Base-by-base conservation (phyloP, 2,888 invertebrate genomes). In the Belgica antarctica region DNA sequence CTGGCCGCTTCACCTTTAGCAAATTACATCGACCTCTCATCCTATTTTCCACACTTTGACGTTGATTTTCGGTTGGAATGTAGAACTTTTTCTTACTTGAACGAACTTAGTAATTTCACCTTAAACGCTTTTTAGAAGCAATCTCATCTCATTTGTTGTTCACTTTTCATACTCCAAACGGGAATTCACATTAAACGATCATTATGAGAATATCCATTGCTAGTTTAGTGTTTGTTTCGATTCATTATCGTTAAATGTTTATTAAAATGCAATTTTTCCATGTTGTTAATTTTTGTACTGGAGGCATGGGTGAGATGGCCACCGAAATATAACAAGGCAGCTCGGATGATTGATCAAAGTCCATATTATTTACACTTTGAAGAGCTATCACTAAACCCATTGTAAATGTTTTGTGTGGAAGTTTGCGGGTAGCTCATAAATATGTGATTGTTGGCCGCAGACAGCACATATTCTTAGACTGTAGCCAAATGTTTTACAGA, bases 191-290 rank as follows among this genome's bases (percentile, higher is more conserved):
- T 31, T 31, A 22, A 22, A 22, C 52, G 22, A 52, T 5, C 5
- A 15, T 22, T 17, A 4, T 12, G n/a, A 25, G 27, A 27, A 59
- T 8, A 19, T 22, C 12, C 52, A 52, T 52, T 22, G 52, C 52
- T 52, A 52, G 52, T 52, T 52, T 52, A 22, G 52, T 52, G 27
- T 59, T 59, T 59, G 59, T 59, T 46, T 59, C 59, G 25, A 27
- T 59, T 59, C 59, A 59, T 59, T 59, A 59, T 59, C 59, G 59
- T 59, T 59, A 59, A 59, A 19, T 59, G 59, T 59, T 59, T 27
- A 59, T 59, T 59, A 59, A 59, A 59, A 59, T 59, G 59, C 59
- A 59, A 59, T 59, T 59, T 59, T 52, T 59, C 15, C 27, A 27
- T 59, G 59, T 59, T 59, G 59, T 59, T 59, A 59, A 4, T 59